phyloP scores from a whole-genome alignment of 2,797 vertebrate species.

The Danio aesculapii region DNA sequence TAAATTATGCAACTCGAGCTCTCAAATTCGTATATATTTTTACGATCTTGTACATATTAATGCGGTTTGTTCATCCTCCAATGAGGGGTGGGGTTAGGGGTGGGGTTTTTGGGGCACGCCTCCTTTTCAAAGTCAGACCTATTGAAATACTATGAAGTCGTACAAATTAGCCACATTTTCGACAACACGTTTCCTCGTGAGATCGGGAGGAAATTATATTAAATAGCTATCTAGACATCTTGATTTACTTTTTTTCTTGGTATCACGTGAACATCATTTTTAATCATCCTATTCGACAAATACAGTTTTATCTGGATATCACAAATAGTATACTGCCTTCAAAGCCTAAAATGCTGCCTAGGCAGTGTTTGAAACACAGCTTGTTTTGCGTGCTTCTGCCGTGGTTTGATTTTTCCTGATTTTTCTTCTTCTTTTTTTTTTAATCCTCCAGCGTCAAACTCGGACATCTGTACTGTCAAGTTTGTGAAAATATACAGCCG shows the following conservation, averaged over 20 bases:
- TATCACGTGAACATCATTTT: background rate
- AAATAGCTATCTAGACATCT: background rate
- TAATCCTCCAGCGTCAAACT: constrained; percentile 6
- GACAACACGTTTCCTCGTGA: no score
- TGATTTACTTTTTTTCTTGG: no score
- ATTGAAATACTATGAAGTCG: no score
- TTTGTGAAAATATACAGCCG: constrained; percentile 32
- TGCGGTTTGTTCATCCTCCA: no score
- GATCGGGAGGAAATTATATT: no score
- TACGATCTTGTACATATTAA: no score
- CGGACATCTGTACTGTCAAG: constrained; percentile 53
- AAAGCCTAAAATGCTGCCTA: background rate
- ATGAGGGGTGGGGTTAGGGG: no score
- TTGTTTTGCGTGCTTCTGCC: background rate
- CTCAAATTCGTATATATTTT: no score
- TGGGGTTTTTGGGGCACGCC: no score
- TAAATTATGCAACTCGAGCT: background rate
- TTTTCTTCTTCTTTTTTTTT: background rate
- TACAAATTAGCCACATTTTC: no score
- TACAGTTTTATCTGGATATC: background rate
- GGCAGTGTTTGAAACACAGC: background rate
- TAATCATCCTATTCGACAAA: background rate
- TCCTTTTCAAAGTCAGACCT: no score
- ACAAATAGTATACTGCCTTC: no score
- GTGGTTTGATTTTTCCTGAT: background rate